Percentiles rank a stretch among this genome's conserved stretches.
phyloP scores from a whole-genome alignment of 37 sponge, comb jelly and placozoan genomes.

The Crambe crambe region DNA sequence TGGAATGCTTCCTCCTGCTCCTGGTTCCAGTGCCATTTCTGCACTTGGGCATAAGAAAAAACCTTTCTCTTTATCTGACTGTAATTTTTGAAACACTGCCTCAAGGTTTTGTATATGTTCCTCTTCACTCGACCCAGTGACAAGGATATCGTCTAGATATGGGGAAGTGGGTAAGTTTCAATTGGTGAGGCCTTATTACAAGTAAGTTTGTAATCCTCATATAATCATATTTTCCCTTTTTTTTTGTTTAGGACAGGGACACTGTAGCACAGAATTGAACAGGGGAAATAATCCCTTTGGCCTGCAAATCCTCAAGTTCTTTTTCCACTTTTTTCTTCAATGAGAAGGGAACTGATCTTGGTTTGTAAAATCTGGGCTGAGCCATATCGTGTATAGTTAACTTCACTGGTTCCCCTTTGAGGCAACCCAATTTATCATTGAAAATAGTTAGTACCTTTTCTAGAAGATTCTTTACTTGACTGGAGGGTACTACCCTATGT shows the following conservation, averaged over 20 bases:
- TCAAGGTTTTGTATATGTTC: conserved; percentile 34
- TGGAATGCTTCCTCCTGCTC: conserved; percentile 42
- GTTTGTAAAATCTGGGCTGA: background rate
- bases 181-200: background rate
- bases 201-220: background rate
- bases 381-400: background rate
- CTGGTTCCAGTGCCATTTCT: conserved; percentile 31
- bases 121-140: conserved; percentile 14
- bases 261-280: background rate
- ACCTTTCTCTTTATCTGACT: background rate
- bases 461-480: too few relatives aligned
- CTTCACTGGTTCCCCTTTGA: too few relatives aligned
- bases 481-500: background rate
- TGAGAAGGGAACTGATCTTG: too few relatives aligned
- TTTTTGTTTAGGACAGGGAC: background rate
- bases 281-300: background rate
- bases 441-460: too few relatives aligned
- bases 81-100: conserved; percentile 4
- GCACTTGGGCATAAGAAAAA: background rate
- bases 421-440: too few relatives aligned
- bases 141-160: conserved; percentile 54
- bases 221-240: background rate
- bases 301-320: too few relatives aligned
- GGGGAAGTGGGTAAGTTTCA: background rate
- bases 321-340: too few relatives aligned